Base-by-base conservation (phyloP, 2,888 invertebrate species). In the Dendrolimus pini region DNA sequence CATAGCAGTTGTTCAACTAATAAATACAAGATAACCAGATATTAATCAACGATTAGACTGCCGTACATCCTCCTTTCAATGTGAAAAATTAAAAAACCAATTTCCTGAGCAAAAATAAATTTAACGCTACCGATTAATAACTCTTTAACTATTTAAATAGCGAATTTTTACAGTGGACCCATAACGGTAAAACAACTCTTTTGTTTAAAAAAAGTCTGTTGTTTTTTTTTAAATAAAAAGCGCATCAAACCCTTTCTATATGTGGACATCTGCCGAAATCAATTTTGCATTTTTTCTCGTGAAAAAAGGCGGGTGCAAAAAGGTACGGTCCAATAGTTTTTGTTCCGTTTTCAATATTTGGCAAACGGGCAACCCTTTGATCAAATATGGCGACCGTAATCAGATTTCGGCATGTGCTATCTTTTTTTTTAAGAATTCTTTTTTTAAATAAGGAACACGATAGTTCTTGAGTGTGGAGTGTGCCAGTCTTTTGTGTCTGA, bases 391-490 rank as follows among this genome's bases (percentile, higher is more conserved):
- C 72, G 75, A 67, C 68, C 68, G 83, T 88, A 89, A 90, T 90
- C 89, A 87, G 88, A 89, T 89, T 89, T 90, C 89, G 86, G 82
- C 89, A 90, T 90, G 89, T 89, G 89, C 83, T 85, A 76, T 83
- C 78, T 75, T 82, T 85, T 88, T 77, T 76, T 69, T 60, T 57
- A 30, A 59, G 60, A 60, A 61, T 41, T 57, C 62, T 68, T 78
- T 80, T 82, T 78, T 80, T 77, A 68, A 30, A 30, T 47, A 83
- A 85, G 89, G 85, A 89, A 90, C 80, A 69, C 74, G 88, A 90
- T 85, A 83, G 78, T 80, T 81, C 88, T 89, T 85, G 83, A 84
- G 80, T 65, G 59, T 77, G 83, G 82, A 85, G 87, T 85, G 86
- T 84, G 86, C 81, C 80, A 69, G 67, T 81, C 84, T 80, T 80